Base-by-base conservation (phyloP, 2,113 vertebrate species). In the Perognathus longimembris region DNA sequence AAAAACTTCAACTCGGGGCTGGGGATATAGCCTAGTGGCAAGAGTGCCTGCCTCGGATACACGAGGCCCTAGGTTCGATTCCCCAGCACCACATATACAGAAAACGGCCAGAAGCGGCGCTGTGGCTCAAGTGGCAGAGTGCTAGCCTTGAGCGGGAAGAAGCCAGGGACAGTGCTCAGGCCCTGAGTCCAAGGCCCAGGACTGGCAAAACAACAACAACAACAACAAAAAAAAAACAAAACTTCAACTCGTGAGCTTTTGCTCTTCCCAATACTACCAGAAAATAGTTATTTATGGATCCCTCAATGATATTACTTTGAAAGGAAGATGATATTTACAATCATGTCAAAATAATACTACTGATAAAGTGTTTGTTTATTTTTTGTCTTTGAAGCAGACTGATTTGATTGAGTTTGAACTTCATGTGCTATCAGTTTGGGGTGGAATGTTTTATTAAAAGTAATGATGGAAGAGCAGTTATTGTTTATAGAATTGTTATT, bases 351-450 rank as follows among this genome's bases (percentile, higher is more conserved):
- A 67, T 54, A 45, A 2, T 1, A 14, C 36, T 57, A 5, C n/a
- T 74, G 66, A 40, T 59, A 91, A 69, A 90, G 18, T 28, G 85
- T 96, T 83, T 96, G 17, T 54, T 45, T 45, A 7, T 11, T 45
- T 54, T 15, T 54, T 54, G 50, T 89, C 36, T 26, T 90, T 80
- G n/a, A 2, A 79, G 73, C 64, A 50, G 77, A 77, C 79, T 94
- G 42, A 80, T 97, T 92, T 96, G 91, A 90, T 92, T 93, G 75
- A 78, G 83, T 97, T 97, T 92, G 92, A 95, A 91, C 70, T 96
- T 84, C 78, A 36, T 74, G 36, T 34, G 79, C 45, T 95, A 64
- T 94, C 92, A 86, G 1, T 93, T 73, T 92, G 63, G 73, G 73
- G 20, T 90, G 75, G 69, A 50, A 38, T 93, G 20, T 92, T 94